These are phyloP conservation scores for Diceros bicornis DNA, from an alignment of 2,797 vertebrate species.

Conservation along the genomic window DNA sequence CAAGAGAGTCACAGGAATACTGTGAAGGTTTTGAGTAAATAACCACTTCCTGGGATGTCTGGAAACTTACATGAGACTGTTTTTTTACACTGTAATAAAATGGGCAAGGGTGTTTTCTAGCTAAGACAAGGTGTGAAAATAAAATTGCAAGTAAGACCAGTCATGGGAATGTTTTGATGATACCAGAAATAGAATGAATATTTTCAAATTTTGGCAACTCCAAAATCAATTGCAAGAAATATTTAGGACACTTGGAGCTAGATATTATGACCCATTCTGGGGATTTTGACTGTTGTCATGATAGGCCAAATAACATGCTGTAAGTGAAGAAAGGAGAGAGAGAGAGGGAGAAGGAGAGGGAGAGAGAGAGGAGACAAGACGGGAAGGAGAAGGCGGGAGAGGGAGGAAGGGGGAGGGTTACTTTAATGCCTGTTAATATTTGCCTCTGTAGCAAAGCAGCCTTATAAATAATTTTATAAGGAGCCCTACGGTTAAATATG, in stretches of 20 bases:
- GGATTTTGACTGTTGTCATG: background rate
- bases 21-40: slow-evolving; percentile 52
- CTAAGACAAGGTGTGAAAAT: slow-evolving; percentile 32
- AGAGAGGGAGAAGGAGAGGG: too few species aligned
- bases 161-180: slow-evolving; percentile 61
- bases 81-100: slow-evolving; percentile 61
- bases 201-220: slow-evolving; percentile 55
- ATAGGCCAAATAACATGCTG: background rate
- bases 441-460: background rate
- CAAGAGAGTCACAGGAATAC: slow-evolving; percentile 37
- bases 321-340: background rate
- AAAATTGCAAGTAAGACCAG: background rate
- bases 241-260: slow-evolving; percentile 30
- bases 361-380: background rate
- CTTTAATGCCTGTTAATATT: background rate
- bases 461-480: slow-evolving; percentile 42
- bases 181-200: slow-evolving; percentile 48
- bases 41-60: background rate
- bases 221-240: slow-evolving; percentile 17
- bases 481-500: slow-evolving; percentile 12
- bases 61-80: background rate
- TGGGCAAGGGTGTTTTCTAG: background rate
- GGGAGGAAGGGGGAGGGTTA: background rate
- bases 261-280: background rate
- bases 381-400: background rate